phyloP scores from a whole-genome alignment of 1,140 invertebrate species.

The Harlomillsia oculata region DNA sequence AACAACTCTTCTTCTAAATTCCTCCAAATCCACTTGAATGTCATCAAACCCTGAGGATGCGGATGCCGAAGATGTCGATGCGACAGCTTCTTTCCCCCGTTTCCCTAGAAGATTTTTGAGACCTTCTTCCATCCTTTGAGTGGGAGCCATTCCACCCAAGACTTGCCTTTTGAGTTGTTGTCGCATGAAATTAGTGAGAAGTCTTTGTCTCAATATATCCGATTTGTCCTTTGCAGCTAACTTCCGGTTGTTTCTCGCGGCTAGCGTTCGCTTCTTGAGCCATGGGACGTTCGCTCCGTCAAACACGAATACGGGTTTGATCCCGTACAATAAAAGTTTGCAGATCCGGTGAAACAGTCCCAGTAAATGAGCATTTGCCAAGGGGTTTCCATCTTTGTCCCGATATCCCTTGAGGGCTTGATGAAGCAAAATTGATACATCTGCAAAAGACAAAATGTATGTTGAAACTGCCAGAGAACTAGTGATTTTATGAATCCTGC shows the following conservation, averaged over 20 bases:
- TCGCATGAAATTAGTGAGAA: conserved; percentile 54
- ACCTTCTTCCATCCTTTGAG: conserved; percentile 9
- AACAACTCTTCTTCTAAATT: no score
- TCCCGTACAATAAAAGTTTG: conserved; percentile 89
- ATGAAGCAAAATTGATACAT: conserved; percentile 98
- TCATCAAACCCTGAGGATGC: neutral
- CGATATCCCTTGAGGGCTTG: conserved; percentile 92
- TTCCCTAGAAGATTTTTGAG: neutral
- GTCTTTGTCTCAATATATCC: conserved; percentile 61
- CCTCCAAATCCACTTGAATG: neutral
- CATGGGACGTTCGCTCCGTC: conserved; percentile 55
- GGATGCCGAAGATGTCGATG: conserved; percentile 5
- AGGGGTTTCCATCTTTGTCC: conserved; percentile 64
- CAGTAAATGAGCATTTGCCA: conserved; percentile 84
- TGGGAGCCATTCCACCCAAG: conserved; percentile 38
- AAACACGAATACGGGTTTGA: conserved; percentile 98
- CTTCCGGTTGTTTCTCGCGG: conserved; percentile 63
- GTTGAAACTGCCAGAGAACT: no score
- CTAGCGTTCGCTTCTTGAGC: conserved; percentile 86
- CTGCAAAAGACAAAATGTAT: conserved; percentile 44
- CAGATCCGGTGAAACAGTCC: conserved; percentile 87
- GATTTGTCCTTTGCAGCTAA: conserved; percentile 58
- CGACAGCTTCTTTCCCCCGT: conserved; percentile 33
- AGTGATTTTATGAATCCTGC: no score
- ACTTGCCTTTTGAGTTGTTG: conserved; percentile 20